phyloP scores from a whole-genome alignment of 64 coral and sea anemone species.

The Acropora yongei region DNA sequence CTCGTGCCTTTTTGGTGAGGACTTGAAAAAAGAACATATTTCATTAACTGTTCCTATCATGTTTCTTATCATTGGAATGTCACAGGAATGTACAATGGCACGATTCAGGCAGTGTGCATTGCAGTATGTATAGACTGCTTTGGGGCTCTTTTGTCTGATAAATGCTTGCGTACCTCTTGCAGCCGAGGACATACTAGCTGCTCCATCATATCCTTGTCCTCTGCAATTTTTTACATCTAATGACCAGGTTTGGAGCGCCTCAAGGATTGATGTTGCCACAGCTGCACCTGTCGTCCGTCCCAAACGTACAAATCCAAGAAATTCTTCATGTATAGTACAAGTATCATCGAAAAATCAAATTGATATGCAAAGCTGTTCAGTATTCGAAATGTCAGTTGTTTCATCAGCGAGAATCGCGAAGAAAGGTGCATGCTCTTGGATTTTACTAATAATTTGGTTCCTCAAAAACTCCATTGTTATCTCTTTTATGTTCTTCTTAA shows the following conservation, averaged over 20 bases:
- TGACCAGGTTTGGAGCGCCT: too few species aligned
- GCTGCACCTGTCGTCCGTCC: too few species aligned
- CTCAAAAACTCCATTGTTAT: constrained; percentile 46
- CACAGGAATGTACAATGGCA: constrained; percentile 27
- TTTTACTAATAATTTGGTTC: constrained; percentile 53
- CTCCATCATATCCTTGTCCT: not conserved
- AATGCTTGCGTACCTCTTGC: not conserved
- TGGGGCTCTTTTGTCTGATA: not conserved
- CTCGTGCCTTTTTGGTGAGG: constrained; percentile 45
- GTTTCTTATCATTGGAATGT: constrained; percentile 43
- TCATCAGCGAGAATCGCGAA: constrained; percentile 64
- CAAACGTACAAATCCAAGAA: constrained; percentile 59
- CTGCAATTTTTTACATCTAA: not conserved
- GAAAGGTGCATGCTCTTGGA: constrained; percentile 44
- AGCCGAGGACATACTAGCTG: not conserved
- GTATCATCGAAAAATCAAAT: constrained; percentile 53
- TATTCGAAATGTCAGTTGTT: constrained; percentile 52
- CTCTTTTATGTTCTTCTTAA: constrained; percentile 45
- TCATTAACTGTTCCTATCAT: constrained; percentile 32
- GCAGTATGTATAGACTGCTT: constrained; percentile 22
- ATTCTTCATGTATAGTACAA: constrained; percentile 52
- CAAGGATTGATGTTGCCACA: too few species aligned
- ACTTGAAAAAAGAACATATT: constrained; percentile 29
- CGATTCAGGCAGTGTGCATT: constrained; percentile 1
- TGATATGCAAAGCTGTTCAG: constrained; percentile 52